Conservation (phyloP, 1,140 invertebrate species). For the Drosophila ironensis region DNA sequence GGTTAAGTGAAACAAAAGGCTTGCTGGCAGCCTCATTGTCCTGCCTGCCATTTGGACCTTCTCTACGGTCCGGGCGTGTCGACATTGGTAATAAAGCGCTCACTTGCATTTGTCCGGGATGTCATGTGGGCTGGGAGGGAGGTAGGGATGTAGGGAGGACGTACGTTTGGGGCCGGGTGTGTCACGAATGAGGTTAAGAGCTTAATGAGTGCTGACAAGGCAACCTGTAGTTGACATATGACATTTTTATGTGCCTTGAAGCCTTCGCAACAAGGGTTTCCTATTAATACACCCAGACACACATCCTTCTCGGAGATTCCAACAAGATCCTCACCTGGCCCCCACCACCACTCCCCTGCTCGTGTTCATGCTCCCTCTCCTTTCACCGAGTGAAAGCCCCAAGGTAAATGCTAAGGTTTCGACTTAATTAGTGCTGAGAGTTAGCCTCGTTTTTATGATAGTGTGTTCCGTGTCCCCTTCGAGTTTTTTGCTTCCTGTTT, state of each 20-base stretch:
- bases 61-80: constrained; percentile 39
- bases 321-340: constrained; percentile 8
- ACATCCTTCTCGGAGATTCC: constrained; percentile 17
- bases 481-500: background rate
- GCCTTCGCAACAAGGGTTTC: constrained; percentile 60
- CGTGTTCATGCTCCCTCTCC: too few species aligned
- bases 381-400: constrained; percentile 27
- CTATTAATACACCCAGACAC: constrained; percentile 68
- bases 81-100: constrained; percentile 75
- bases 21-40: constrained; percentile 14
- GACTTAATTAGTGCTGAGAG: constrained; percentile 68
- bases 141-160: background rate
- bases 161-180: background rate
- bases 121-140: too few species aligned
- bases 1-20: constrained; percentile 31
- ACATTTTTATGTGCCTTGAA: constrained; percentile 70
- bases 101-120: constrained; percentile 60
- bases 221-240: constrained; percentile 74
- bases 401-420: constrained; percentile 78
- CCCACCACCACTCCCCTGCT: background rate
- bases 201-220: constrained; percentile 71
- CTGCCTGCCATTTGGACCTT: constrained; percentile 12
- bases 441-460: constrained; percentile 42
- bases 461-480: constrained; percentile 7
- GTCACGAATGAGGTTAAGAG: constrained; percentile 72